Evolutionary conservation across 2,113 vertebrate species (phyloP).

Genomic region (Acinonyx jubatus): DNA sequence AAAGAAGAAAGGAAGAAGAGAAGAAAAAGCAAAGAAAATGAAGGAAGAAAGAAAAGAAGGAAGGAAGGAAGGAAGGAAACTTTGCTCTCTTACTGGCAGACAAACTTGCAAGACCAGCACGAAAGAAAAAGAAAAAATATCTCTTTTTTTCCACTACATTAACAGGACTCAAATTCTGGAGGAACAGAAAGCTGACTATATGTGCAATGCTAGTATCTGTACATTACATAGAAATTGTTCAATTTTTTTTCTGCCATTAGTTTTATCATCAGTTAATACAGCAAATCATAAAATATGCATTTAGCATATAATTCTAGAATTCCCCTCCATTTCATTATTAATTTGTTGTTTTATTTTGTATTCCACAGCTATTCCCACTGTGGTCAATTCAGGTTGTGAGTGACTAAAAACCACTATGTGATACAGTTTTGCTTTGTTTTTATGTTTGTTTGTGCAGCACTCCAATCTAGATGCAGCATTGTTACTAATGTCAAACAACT

Average conservation of each 20-base stretch:
- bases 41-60: constrained; percentile 18
- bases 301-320: constrained; percentile 92
- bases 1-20: constrained; percentile 37
- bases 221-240: constrained; percentile 99
- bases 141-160: constrained; percentile 84
- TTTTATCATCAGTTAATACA: constrained; percentile 96
- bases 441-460: constrained; percentile 74
- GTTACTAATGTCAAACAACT: constrained; percentile 79
- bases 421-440: constrained; percentile 86
- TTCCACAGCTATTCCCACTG: constrained; percentile 87
- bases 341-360: constrained; percentile 79
- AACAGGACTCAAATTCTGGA: constrained; percentile 95
- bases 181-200: constrained; percentile 95
- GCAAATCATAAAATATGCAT: constrained; percentile 92
- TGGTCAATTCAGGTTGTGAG: constrained; percentile 87
- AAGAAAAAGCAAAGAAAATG: constrained; percentile 56
- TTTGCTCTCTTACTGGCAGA: constrained; percentile 90
- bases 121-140: constrained; percentile 91
- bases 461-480: constrained; percentile 80
- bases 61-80: constrained; percentile 73
- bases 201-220: constrained; percentile 99
- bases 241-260: constrained; percentile 94
- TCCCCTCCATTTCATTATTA: constrained; percentile 87
- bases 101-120: constrained; percentile 94
- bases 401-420: constrained; percentile 89